Conservation (phyloP, 2,113 vertebrate species). For the Meles meles region DNA sequence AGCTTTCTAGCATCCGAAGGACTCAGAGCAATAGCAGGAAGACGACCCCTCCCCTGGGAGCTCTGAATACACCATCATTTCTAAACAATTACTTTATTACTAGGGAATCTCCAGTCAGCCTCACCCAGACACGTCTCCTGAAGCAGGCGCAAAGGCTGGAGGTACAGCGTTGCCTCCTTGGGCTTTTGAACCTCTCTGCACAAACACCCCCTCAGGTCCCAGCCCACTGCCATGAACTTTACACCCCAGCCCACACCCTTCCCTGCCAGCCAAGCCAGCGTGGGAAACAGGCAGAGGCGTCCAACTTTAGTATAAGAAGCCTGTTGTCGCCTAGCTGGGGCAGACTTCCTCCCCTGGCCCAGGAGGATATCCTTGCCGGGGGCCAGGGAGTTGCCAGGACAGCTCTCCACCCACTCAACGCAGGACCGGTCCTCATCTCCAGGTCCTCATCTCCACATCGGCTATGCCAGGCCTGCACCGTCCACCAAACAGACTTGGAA, state of each 20-base stretch:
- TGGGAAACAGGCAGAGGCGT: not conserved
- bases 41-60: not conserved
- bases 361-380: not conserved
- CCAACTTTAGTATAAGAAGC: constrained; percentile 19
- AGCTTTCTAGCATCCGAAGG: not conserved
- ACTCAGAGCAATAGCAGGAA: constrained; percentile 5
- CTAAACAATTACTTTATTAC: constrained; percentile 32
- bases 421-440: not conserved
- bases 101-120: constrained; percentile 7
- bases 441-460: not conserved
- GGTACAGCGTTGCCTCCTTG: not conserved
- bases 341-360: not conserved
- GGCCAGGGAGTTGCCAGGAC: not conserved
- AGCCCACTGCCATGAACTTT: not conserved
- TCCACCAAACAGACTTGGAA: not conserved
- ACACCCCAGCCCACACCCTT: not conserved
- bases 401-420: not conserved
- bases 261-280: not conserved
- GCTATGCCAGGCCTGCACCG: not conserved
- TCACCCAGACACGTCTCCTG: not conserved
- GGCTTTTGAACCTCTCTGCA: not conserved
- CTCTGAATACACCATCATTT: not conserved
- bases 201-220: not conserved
- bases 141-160: not conserved
- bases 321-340: not conserved